Base-by-base conservation (phyloP, 2,113 vertebrate species). In the Natator depressus region DNA sequence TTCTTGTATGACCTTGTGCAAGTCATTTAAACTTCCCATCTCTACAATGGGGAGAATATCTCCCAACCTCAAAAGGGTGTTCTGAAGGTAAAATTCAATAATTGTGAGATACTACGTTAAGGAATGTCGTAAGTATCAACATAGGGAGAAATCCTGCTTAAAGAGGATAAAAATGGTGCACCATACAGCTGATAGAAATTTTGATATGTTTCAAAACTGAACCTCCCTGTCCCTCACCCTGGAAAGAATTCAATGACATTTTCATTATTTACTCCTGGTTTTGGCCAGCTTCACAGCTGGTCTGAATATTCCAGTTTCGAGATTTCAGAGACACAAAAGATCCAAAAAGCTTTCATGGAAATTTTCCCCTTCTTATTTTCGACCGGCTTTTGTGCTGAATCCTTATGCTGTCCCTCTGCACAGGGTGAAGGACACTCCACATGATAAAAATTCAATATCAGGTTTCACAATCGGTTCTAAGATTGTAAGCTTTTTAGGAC, bases 1-100 rank as follows among this genome's bases (percentile, higher is more conserved):
- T 90, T 62, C 53, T 72, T 50, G 93, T 35, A 8, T 96, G 72
- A 8, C 51, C 31, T 4, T 31, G 14, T 92, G 46, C 55, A 85
- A 89, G 69, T n/a, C 65, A 51, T 55, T 6, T 47, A 85, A 53
- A 20, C 16, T 0, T 29, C 3, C 10, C 8, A 84, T 4, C 0
- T 72, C 16, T 50, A 57, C 91, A 59, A 1, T 2, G 53, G 38
- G 38, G 87, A 57, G 38, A 80, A 47, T 31, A 69, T 59, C 51
- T 80, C 35, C 17, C 2, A 20, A 90, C 65, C n/a, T 59, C 6
- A 42, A 51, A 92, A 8, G 62, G 75, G 31, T 24, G 42, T 78
- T 82, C n/a, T 50, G 84, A 42, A 69, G 51, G 10, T 24, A 50
- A 94, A 93, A 93, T 72, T 20, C 27, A 51, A 49, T 80, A 87